Evolutionary conservation across 2,797 vertebrate species (phyloP).

Genomic region (Tamandua tetradactyla): DNA sequence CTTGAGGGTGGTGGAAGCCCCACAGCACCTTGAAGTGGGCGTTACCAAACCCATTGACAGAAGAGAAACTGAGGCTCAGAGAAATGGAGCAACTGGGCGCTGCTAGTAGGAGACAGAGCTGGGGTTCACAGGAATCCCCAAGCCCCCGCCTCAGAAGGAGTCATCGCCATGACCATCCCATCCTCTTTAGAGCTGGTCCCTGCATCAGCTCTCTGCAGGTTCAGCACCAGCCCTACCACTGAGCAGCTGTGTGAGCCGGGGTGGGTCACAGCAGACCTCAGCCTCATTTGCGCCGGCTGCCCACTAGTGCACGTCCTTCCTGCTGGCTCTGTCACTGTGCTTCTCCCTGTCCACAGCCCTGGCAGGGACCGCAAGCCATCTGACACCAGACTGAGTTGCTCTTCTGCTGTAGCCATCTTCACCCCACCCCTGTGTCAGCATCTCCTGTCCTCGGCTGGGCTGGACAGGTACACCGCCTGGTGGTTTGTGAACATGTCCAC

Average conservation of each 20-base stretch:
- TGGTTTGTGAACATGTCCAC: too few species aligned
- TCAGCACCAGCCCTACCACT: neutral
- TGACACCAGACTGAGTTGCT: neutral
- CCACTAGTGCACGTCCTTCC: neutral
- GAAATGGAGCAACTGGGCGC: neutral
- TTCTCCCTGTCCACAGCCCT: neutral
- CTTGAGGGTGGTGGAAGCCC: neutral
- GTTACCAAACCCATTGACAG: neutral
- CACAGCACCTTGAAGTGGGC: neutral
- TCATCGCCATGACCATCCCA: too few species aligned
- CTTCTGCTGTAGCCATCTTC: too few species aligned
- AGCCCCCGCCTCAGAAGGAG: too few species aligned
- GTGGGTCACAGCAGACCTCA: too few species aligned
- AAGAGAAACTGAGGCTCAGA: neutral
- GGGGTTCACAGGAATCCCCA: neutral
- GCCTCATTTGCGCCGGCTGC: fast-evolving
- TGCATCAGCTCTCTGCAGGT: neutral
- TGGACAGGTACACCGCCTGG: neutral
- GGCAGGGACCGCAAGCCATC: neutral
- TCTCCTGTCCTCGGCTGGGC: neutral
- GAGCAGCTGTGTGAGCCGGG: neutral
- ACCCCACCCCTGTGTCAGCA: neutral
- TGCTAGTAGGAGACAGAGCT: neutral
- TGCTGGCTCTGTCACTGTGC: too few species aligned
- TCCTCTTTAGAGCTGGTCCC: neutral